Percentiles rank a stretch among this genome's conserved stretches.
phyloP scores from a whole-genome alignment of 2,888 invertebrate species.

The Pollenia amentaria region DNA sequence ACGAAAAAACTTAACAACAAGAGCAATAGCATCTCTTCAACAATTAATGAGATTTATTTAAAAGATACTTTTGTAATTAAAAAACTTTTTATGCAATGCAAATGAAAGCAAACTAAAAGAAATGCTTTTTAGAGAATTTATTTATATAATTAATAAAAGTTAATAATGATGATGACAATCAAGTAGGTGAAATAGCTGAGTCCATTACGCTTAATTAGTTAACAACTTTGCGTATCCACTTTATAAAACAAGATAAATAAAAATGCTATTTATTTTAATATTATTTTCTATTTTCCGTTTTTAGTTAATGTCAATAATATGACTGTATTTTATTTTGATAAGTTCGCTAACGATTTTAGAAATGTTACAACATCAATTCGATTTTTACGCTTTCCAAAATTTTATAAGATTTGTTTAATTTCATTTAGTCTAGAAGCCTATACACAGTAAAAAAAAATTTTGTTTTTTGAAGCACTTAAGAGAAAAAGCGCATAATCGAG shows the following conservation, averaged over 20 bases:
- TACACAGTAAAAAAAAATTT: too few species aligned
- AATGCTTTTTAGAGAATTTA: conserved; percentile 23
- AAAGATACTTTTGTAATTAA: conserved; percentile 48
- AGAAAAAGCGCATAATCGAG: too few species aligned
- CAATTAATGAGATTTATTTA: conserved; percentile 57
- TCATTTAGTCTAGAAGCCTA: background rate
- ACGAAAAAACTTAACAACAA: conserved; percentile 44
- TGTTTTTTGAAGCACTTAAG: too few species aligned
- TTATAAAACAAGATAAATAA: background rate
- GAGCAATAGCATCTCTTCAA: conserved; percentile 30
- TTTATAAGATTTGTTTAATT: background rate
- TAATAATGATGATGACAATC: conserved; percentile 1
- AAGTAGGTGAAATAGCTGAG: conserved; percentile 25
- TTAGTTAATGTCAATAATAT: background rate
- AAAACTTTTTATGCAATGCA: conserved; percentile 27
- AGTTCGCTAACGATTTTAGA: background rate
- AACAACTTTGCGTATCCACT: background rate
- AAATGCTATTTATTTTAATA: background rate
- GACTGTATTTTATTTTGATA: background rate
- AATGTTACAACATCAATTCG: background rate
- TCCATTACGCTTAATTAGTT: conserved; percentile 42
- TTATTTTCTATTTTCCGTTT: background rate
- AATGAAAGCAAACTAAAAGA: conserved; percentile 31
- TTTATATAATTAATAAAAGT: conserved; percentile 11
- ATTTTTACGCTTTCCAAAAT: background rate